These are phyloP conservation scores for Galeopterus variegatus DNA, from an alignment of 2,113 vertebrate species.

Conservation along the genomic window DNA sequence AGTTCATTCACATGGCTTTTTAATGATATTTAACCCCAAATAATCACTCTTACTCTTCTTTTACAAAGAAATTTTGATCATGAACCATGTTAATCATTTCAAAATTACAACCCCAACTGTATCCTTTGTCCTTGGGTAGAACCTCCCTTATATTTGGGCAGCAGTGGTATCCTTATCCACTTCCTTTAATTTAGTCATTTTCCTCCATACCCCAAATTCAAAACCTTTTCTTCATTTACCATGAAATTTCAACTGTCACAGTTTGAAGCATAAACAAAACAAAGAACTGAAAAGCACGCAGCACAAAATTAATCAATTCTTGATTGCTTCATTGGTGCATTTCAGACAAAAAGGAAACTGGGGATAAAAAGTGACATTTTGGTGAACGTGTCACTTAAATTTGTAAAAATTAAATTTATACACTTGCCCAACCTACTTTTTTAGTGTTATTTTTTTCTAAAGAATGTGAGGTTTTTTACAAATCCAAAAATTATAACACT, in stretches of 20 bases:
- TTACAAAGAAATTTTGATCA: not conserved
- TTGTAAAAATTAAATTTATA: slow-evolving; percentile 39
- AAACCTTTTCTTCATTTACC: slow-evolving; percentile 37
- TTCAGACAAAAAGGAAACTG: slow-evolving; percentile 67
- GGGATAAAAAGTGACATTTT: slow-evolving; percentile 67
- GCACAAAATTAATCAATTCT: slow-evolving; percentile 77
- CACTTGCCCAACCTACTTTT: not conserved
- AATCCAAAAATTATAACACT: slow-evolving; percentile 34
- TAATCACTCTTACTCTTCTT: not conserved
- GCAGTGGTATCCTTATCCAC: not conserved
- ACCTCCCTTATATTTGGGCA: not conserved
- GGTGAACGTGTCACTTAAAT: slow-evolving; percentile 56
- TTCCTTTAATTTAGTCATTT: slow-evolving; percentile 56
- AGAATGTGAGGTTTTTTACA: not conserved
- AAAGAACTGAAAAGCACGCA: slow-evolving; percentile 72
- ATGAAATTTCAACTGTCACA: slow-evolving; percentile 48
- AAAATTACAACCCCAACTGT: not conserved
- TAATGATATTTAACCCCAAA: not conserved
- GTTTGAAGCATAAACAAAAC: slow-evolving; percentile 74
- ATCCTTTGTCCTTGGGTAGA: not conserved
- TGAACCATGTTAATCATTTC: not conserved
- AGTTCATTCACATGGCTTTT: not conserved
- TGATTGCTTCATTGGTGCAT: slow-evolving; percentile 55
- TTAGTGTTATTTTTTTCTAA: not conserved
- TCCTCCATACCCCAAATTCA: slow-evolving; percentile 6